Base-by-base conservation (phyloP, 2,888 invertebrate species). In the Cheilosia impressa region DNA sequence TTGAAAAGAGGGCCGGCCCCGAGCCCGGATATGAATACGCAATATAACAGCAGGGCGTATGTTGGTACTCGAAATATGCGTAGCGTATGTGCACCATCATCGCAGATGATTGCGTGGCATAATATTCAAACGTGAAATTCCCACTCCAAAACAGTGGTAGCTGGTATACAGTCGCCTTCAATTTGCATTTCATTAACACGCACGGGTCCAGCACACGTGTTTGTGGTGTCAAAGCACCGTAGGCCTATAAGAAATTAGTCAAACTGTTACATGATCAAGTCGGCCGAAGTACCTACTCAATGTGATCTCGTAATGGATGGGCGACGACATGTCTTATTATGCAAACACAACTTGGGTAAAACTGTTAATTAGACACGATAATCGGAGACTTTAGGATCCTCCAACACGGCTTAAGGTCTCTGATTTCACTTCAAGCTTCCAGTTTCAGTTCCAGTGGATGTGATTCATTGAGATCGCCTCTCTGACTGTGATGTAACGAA, bases 111-210 rank as follows among this genome's bases (percentile, higher is more conserved):
- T 78, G 69, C 69, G 47, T 57, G 50, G 78, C 62, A 7, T 19
- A 53, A 45, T 34, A 71, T 78, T 69, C 17, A 53, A 63, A 55
- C 62, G 53, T 24, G 4, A 77, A 63, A 63, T 69, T 69, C 69
- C 41, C 77, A 62, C 55, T 69, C n/a, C 22, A 62, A 38, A 47
- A 31, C 62, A 24, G 45, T 66, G 13, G 31, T 15, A 10, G 57
- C 24, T 22, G 50, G n/a, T 43, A n/a, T n/a, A 17, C 1, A 10
- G 15, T 52, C 52, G 78, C 68, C 79, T 65, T 62, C 58, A 79
- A 79, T 79, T 65, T 75, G 75, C 75, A 84, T 84, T 84, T 79
- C 75, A 84, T 84, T 75, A 79, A 55, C 62, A 71, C 71, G 60
- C 65, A 84, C 75, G 69, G 53, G 55, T 41, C 47, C 34, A 60